Percentiles rank a stretch among this genome's conserved stretches.
Evolutionary conservation across 1,140 invertebrate species (phyloP).

Genomic region (Aphelenchoides fujianensis): DNA sequence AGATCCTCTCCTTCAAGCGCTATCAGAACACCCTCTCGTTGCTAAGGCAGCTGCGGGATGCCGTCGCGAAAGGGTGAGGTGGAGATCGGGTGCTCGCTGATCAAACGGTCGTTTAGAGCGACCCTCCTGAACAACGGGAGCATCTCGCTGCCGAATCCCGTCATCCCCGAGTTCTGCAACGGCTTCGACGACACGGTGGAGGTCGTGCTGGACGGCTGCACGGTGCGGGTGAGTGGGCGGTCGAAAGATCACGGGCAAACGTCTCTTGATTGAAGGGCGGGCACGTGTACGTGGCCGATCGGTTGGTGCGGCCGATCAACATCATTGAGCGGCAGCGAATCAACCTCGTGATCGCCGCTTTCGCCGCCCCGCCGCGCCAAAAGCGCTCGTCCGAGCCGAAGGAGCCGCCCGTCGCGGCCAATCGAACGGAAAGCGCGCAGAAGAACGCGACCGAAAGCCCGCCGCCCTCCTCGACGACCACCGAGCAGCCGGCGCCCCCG

Average conservation of each 20-base stretch:
- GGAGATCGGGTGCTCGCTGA: background rate
- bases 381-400: background rate
- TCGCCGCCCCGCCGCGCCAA: background rate
- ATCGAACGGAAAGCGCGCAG: background rate
- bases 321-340: conserved; percentile 25
- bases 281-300: conserved; percentile 35
- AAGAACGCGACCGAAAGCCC: background rate
- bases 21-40: conserved; percentile 27
- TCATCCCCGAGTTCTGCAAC: conserved; percentile 33
- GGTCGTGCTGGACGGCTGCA: conserved; percentile 36
- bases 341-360: background rate
- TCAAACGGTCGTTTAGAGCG: background rate
- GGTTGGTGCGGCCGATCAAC: conserved; percentile 31
- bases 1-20: conserved; percentile 29
- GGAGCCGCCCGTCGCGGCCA: background rate
- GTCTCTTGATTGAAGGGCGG: conserved; percentile 28
- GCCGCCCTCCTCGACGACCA: too few relatives aligned
- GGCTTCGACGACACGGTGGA: conserved; percentile 38
- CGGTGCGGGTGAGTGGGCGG: conserved; percentile 29
- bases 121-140: conserved; percentile 20
- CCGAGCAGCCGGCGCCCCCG: background rate
- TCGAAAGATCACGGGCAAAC: conserved; percentile 8
- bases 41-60: conserved; percentile 20
- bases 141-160: conserved; percentile 18
- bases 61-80: conserved; percentile 24